Conservation (phyloP, 2,888 invertebrate species). For the Epicampocera succincta region DNA sequence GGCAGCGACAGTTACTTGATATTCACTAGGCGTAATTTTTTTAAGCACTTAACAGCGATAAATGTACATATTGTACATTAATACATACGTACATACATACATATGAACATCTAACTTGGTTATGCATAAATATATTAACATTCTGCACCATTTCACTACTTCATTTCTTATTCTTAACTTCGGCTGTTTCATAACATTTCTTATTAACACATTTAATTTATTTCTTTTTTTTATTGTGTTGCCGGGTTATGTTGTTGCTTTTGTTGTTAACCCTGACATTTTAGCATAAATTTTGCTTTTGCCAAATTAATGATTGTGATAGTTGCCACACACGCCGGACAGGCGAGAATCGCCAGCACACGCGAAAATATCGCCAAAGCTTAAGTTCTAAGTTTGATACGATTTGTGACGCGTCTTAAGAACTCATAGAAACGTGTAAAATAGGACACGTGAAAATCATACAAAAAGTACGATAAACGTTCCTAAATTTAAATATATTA, state of each 20-base stretch:
- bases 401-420: too few species aligned
- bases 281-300: constrained; percentile 57
- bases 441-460: too few species aligned
- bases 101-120: neutral
- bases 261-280: constrained; percentile 77
- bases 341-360: neutral
- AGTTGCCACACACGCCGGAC: constrained; percentile 9
- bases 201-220: constrained; percentile 37
- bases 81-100: too few species aligned
- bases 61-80: too few species aligned
- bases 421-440: too few species aligned
- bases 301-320: neutral
- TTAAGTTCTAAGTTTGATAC: too few species aligned
- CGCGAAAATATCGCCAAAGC: too few species aligned
- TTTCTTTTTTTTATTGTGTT: neutral
- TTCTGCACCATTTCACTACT: neutral
- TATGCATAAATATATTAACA: neutral
- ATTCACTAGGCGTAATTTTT: too few species aligned
- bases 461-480: too few species aligned
- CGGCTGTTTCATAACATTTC: constrained; percentile 29
- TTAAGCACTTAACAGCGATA: too few species aligned
- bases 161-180: constrained; percentile 2
- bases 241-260: neutral
- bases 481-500: too few species aligned
- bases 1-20: too few species aligned